phyloP scores from a whole-genome alignment of 2,888 invertebrate genomes.

The Ceraclea dissimilis region DNA sequence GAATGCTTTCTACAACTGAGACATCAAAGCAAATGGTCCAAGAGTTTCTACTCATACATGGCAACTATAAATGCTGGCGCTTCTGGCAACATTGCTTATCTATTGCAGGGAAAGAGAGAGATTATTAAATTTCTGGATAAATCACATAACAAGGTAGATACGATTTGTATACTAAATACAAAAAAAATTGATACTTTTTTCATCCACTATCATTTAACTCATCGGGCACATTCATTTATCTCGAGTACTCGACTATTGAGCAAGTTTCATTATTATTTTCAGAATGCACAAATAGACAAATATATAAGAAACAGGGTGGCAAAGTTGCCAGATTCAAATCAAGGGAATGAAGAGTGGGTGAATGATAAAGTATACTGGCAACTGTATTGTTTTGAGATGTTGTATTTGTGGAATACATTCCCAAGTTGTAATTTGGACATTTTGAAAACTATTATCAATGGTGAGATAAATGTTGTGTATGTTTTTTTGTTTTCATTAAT shows the following conservation, averaged over 20 bases:
- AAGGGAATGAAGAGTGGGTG: constrained; percentile 27
- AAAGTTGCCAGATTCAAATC: constrained; percentile 28
- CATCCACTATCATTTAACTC: too few species aligned
- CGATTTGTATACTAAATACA: too few species aligned
- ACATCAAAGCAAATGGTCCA: constrained; percentile 56
- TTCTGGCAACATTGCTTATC: constrained; percentile 27
- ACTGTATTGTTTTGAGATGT: constrained; percentile 54
- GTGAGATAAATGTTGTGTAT: constrained; percentile 38
- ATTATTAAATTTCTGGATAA: constrained; percentile 29
- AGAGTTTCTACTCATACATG: constrained; percentile 57
- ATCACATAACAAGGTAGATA: constrained; percentile 32
- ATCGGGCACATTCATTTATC: too few species aligned
- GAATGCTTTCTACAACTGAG: constrained; percentile 47
- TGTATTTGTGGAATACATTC: constrained; percentile 62
- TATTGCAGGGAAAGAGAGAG: constrained; percentile 30
- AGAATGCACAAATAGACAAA: constrained; percentile 37
- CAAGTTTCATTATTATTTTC: too few species aligned
- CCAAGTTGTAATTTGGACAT: constrained; percentile 44
- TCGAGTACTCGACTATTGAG: too few species aligned
- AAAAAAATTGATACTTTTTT: too few species aligned
- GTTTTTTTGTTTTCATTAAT: not conserved
- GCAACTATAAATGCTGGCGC: constrained; percentile 40
- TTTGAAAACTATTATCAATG: constrained; percentile 36
- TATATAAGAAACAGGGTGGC: constrained; percentile 35
- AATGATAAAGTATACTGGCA: constrained; percentile 41